These are phyloP conservation scores for Anthoscopus minutus DNA, from an alignment of 2,113 vertebrate species.

Conservation along the genomic window DNA sequence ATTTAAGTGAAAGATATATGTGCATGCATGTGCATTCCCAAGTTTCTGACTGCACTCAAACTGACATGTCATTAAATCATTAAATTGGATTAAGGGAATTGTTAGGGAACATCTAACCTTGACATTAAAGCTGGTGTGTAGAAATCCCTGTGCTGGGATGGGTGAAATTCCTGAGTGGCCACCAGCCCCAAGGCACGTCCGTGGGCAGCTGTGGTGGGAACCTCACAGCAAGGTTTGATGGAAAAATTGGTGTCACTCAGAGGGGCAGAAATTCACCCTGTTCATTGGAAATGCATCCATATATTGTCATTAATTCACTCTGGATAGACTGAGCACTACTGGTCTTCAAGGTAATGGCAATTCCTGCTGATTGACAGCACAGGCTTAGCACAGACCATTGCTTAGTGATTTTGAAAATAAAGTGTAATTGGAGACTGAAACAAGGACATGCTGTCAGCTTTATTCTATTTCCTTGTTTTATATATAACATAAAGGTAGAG, in stretches of 20 bases:
- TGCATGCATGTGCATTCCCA: background rate
- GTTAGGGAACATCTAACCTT: constrained; percentile 68
- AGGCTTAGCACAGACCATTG: background rate
- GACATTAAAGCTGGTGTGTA: constrained; percentile 44
- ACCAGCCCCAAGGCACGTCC: background rate
- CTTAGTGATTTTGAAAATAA: background rate
- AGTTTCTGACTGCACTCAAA: constrained; percentile 1
- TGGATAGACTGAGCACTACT: background rate
- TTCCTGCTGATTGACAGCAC: background rate
- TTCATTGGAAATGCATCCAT: background rate
- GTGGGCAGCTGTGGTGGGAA: background rate
- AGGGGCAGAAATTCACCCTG: background rate
- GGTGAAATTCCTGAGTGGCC: constrained; percentile 63
- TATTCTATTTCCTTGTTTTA: background rate
- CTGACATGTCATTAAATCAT: constrained; percentile 67
- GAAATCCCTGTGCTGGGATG: constrained; percentile 75
- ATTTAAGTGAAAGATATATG: background rate
- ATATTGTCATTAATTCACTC: background rate
- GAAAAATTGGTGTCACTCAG: background rate
- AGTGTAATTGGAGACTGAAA: background rate
- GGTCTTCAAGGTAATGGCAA: background rate
- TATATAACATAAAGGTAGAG: background rate
- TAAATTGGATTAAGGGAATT: constrained; percentile 69
- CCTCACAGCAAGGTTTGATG: background rate
- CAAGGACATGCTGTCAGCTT: background rate